These are phyloP conservation scores for Anoplius nigerrimus DNA, from an alignment of 2,888 invertebrate species.

Conservation along the genomic window DNA sequence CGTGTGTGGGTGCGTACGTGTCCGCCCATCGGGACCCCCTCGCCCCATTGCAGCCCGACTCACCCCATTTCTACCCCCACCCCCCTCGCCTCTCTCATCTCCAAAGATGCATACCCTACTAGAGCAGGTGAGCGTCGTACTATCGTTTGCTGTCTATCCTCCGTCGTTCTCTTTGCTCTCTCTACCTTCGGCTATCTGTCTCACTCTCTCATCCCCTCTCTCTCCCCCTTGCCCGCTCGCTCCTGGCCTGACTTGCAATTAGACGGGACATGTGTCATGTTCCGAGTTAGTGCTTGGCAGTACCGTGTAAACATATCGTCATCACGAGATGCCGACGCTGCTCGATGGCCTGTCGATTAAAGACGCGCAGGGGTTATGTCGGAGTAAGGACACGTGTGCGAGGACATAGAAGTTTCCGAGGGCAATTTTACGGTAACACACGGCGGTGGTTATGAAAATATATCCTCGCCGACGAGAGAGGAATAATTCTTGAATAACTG, in stretches of 20 bases:
- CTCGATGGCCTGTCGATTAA: not conserved
- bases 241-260: constrained; percentile 43
- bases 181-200: too few relatives aligned
- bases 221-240: not conserved
- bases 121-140: not conserved
- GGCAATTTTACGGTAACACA: too few relatives aligned
- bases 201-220: constrained; percentile 1
- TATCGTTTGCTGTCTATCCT: not conserved
- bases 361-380: not conserved
- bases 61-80: not conserved
- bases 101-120: not conserved
- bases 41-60: not conserved
- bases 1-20: not conserved
- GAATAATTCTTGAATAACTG: too few relatives aligned
- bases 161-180: not conserved
- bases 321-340: constrained; percentile 3
- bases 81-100: not conserved
- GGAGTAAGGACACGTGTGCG: too few relatives aligned
- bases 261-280: constrained; percentile 48
- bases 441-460: too few relatives aligned
- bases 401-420: too few relatives aligned
- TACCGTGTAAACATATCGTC: constrained; percentile 14
- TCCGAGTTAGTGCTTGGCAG: constrained; percentile 34
- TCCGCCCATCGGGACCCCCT: not conserved
- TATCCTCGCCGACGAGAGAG: too few relatives aligned